Conservation (phyloP, 2,797 vertebrate genomes). For the Onychomys leucogaster region DNA sequence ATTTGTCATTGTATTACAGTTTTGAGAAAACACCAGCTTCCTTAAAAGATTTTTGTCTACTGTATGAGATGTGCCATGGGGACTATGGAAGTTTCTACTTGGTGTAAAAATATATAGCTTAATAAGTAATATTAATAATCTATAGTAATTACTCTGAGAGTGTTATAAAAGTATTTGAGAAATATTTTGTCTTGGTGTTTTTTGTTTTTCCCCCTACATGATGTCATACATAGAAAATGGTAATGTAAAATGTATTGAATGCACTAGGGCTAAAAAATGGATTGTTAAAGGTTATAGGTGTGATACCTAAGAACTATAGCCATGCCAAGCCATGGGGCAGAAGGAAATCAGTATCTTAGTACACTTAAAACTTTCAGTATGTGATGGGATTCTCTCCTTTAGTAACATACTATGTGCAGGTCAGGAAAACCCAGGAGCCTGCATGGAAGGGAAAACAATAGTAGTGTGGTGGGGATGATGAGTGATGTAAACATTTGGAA, state of each 20-base stretch:
- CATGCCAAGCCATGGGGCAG: background rate
- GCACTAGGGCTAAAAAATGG: background rate
- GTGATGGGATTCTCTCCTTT: background rate
- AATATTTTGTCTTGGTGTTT: background rate
- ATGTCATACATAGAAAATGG: background rate
- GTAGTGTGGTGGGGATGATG: background rate
- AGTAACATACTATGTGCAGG: background rate
- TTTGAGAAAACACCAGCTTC: background rate
- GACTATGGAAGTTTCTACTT: conserved; percentile 34
- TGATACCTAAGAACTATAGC: background rate
- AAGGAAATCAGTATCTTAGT: background rate
- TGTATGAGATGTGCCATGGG: background rate
- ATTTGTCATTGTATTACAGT: background rate
- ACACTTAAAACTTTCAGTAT: background rate
- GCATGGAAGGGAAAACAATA: background rate
- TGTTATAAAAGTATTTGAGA: background rate
- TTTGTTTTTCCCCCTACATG: background rate
- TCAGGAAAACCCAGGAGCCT: background rate
- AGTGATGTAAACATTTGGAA: background rate
- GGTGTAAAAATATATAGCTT: conserved; percentile 24
- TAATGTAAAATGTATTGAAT: background rate
- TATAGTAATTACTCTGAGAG: background rate
- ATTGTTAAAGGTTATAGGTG: background rate
- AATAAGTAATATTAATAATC: background rate
- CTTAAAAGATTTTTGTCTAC: conserved; percentile 8